Conservation (phyloP, 1,140 invertebrate species). For the Tigriopus japonicus region DNA sequence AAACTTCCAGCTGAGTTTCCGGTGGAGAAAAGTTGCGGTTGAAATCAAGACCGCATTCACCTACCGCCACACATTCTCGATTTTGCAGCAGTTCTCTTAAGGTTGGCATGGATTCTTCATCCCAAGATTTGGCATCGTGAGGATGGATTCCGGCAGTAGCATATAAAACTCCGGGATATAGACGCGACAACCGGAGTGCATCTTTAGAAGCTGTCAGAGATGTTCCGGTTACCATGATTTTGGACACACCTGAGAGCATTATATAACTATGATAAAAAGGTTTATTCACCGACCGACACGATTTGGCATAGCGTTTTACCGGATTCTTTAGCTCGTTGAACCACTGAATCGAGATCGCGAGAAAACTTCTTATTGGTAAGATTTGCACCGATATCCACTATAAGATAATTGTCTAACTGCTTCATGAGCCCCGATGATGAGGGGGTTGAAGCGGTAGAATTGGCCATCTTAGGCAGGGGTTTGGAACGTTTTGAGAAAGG, state of each 20-base stretch:
- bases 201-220: constrained; percentile 74
- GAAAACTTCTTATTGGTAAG: constrained; percentile 84
- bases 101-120: constrained; percentile 34
- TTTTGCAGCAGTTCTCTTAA: constrained; percentile 45
- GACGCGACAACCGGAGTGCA: constrained; percentile 51
- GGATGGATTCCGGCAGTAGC: constrained; percentile 55
- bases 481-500: too few relatives aligned
- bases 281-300: too few relatives aligned
- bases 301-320: too few relatives aligned
- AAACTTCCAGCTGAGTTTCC: constrained; percentile 60
- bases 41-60: constrained; percentile 84
- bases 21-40: constrained; percentile 82
- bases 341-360: constrained; percentile 74
- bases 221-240: constrained; percentile 81
- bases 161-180: constrained; percentile 9
- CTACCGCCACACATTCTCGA: constrained; percentile 76
- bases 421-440: background rate
- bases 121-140: constrained; percentile 84
- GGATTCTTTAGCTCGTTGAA: constrained; percentile 32
- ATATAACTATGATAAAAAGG: constrained; percentile 12
- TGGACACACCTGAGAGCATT: constrained; percentile 62
- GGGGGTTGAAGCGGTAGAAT: too few relatives aligned
- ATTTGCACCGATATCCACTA: constrained; percentile 84
- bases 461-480: too few relatives aligned
- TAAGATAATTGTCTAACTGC: constrained; percentile 50